phyloP scores from a whole-genome alignment of 2,888 invertebrate species.

The Shargacucullia verbasci region DNA sequence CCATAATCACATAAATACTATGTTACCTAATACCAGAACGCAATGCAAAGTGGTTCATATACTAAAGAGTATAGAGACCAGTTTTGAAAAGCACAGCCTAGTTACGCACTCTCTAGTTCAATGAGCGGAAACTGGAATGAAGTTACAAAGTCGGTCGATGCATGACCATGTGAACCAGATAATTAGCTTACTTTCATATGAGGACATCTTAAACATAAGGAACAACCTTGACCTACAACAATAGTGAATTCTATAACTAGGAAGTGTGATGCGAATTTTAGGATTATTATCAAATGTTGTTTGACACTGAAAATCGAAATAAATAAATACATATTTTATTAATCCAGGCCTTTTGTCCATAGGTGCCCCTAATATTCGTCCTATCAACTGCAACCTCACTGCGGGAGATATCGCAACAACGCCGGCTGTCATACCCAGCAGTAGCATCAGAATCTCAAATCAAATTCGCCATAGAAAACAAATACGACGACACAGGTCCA shows the following conservation, averaged over 20 bases:
- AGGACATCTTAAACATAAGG: conserved; percentile 20
- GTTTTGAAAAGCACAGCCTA: conserved; percentile 44
- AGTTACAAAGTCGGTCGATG: conserved; percentile 24
- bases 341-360: conserved; percentile 30
- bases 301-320: conserved; percentile 1
- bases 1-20: conserved; percentile 14
- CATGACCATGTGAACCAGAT: conserved; percentile 25
- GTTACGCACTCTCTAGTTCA: conserved; percentile 36
- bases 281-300: conserved; percentile 18
- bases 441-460: conserved; percentile 79
- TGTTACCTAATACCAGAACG: conserved; percentile 35
- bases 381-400: conserved; percentile 54
- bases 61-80: conserved; percentile 29
- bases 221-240: conserved; percentile 29
- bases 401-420: conserved; percentile 15
- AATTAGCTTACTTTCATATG: conserved; percentile 2
- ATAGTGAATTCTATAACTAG: conserved; percentile 17
- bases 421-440: not conserved
- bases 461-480: conserved; percentile 80
- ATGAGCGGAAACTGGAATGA: conserved; percentile 40
- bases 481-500: conserved; percentile 85
- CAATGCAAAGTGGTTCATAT: conserved; percentile 43
- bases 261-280: conserved; percentile 6
- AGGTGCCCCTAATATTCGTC: conserved; percentile 64
- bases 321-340: conserved; percentile 1